phyloP scores from a whole-genome alignment of 2,888 invertebrate species.

The Theretra japonica region DNA sequence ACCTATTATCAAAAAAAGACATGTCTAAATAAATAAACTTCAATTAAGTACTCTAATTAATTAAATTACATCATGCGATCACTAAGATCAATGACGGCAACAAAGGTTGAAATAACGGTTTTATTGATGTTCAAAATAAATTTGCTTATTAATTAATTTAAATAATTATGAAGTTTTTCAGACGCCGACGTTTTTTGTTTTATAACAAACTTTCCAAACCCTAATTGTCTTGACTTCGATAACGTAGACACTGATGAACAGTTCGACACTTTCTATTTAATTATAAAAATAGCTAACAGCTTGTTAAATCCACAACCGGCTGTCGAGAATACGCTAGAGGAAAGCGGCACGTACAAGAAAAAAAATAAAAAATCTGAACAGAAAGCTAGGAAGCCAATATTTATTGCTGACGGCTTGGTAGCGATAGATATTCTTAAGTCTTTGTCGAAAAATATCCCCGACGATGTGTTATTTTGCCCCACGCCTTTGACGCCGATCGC shows the following conservation, averaged over 20 bases:
- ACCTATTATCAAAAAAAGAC: no score
- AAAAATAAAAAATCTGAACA: slow-evolving; percentile 37
- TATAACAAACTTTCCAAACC: slow-evolving; percentile 66
- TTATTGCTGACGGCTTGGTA: slow-evolving; percentile 71
- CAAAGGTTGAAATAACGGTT: no score
- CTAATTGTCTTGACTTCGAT: slow-evolving; percentile 59
- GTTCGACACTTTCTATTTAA: slow-evolving; percentile 66
- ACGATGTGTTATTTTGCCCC: slow-evolving; percentile 63
- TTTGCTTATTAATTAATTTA: slow-evolving; percentile 3
- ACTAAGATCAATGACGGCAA: no score
- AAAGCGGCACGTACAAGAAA: slow-evolving; percentile 34
- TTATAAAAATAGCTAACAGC: slow-evolving; percentile 66
- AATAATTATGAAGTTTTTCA: slow-evolving; percentile 53
- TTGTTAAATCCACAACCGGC: slow-evolving; percentile 45
- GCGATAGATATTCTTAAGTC: slow-evolving; percentile 63
- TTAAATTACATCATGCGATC: no score
- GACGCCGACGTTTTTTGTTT: slow-evolving; percentile 75
- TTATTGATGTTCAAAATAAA: background rate
- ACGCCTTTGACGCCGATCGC: slow-evolving; percentile 58
- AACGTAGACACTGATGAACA: slow-evolving; percentile 52
- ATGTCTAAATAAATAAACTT: no score
- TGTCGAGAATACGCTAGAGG: slow-evolving; percentile 35
- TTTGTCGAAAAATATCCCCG: slow-evolving; percentile 61
- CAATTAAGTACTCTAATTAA: no score
- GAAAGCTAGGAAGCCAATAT: slow-evolving; percentile 55